Percentiles rank a stretch among this genome's conserved stretches.
Evolutionary conservation across 2,888 invertebrate genomes (phyloP).

Genomic region (Drosophila atripex): DNA sequence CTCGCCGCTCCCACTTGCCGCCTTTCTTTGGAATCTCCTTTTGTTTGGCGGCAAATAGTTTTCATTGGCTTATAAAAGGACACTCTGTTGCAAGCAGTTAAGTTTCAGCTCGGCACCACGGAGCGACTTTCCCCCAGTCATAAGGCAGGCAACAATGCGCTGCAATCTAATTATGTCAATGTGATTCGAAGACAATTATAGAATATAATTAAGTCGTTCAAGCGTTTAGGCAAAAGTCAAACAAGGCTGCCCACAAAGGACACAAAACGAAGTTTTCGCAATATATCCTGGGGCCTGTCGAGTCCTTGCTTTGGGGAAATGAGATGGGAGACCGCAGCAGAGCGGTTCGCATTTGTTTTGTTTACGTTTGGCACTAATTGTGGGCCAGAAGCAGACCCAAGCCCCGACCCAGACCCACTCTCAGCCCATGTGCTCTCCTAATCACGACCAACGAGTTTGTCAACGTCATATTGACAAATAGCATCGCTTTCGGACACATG

Average conservation of each 20-base stretch:
- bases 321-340: constrained; percentile 11
- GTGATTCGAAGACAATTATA: constrained; percentile 60
- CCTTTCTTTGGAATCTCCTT: constrained; percentile 14
- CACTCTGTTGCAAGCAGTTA: constrained; percentile 59
- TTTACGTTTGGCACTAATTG: constrained; percentile 47
- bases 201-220: constrained; percentile 67
- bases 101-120: constrained; percentile 57
- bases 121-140: constrained; percentile 47
- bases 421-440: constrained; percentile 19
- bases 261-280: constrained; percentile 21
- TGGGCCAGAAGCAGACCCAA: constrained; percentile 2
- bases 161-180: constrained; percentile 55
- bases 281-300: constrained; percentile 25
- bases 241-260: constrained; percentile 23
- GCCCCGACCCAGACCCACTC: background rate
- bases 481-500: constrained; percentile 22
- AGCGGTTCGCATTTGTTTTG: constrained; percentile 14
- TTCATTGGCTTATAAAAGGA: constrained; percentile 40
- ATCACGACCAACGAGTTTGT: constrained; percentile 35
- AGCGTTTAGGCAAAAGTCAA: constrained; percentile 55
- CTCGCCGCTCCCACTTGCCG: constrained; percentile 7
- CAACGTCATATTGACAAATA: constrained; percentile 50
- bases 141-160: constrained; percentile 21
- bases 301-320: constrained; percentile 4
- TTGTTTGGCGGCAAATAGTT: constrained; percentile 62